A percentile compares a stretch with the other conserved stretches of the same genome.
phyloP scores from a whole-genome alignment of 2,797 vertebrate species.

The Cuculus canorus region DNA sequence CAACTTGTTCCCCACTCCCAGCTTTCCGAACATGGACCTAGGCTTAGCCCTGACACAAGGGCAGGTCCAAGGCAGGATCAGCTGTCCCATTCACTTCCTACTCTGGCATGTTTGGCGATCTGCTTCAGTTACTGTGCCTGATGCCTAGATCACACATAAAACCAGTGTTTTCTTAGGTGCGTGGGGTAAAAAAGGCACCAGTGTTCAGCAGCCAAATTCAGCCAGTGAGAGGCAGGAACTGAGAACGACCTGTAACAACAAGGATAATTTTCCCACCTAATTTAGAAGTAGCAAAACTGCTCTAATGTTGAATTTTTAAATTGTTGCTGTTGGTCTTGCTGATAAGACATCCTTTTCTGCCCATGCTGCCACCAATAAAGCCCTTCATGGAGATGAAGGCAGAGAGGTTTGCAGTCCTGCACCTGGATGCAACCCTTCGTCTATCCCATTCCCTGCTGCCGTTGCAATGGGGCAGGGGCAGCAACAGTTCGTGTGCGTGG shows the following conservation, averaged over 20 bases:
- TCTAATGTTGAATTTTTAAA: not conserved
- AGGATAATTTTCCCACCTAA: not conserved
- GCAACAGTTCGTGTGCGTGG: not conserved
- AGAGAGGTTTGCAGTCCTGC: not conserved
- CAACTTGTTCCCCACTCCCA: not conserved
- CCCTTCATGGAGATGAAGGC: not conserved
- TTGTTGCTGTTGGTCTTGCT: not conserved
- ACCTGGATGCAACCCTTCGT: not conserved
- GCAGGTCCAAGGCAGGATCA: not conserved
- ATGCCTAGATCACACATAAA: not conserved
- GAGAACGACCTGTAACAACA: not conserved
- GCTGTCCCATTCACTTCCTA: not conserved
- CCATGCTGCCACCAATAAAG: constrained; percentile 14
- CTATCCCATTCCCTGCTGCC: not conserved
- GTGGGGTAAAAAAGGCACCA: not conserved
- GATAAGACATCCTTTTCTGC: constrained; percentile 34
- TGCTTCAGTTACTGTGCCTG: not conserved
- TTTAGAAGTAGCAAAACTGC: constrained; percentile 17
- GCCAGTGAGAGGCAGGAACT: not conserved
- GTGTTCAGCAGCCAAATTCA: not conserved
- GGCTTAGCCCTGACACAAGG: not conserved
- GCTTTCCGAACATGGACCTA: not conserved
- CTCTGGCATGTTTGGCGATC: not conserved
- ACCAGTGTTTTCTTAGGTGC: not conserved
- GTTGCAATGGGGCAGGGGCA: not conserved